A percentile compares a stretch with the other conserved stretches of the same genome.
These are phyloP conservation scores for Sparidentex hasta DNA, from an alignment of 2,797 vertebrate genomes.

Conservation along the genomic window DNA sequence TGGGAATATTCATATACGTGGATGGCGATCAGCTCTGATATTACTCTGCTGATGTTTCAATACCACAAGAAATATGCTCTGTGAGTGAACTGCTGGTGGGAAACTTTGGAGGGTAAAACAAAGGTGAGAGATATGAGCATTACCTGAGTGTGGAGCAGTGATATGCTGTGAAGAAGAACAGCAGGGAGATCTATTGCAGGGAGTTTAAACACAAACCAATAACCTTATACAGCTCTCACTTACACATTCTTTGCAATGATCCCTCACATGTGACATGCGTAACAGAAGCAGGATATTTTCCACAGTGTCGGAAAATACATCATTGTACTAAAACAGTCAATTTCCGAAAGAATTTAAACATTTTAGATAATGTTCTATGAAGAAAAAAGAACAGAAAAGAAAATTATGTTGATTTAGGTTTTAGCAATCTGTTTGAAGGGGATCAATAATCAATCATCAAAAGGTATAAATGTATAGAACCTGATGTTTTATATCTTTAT, in stretches of 20 bases:
- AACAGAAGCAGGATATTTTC: no score
- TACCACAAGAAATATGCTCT: conserved; percentile 17
- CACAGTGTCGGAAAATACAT: no score
- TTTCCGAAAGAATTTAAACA: no score
- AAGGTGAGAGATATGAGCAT: conserved; percentile 21
- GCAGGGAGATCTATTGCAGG: conserved; percentile 9
- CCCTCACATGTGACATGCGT: no score
- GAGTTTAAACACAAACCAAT: conserved; percentile 23
- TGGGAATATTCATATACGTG: conserved; percentile 31
- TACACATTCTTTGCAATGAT: neutral
- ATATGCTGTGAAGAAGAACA: conserved; percentile 40
- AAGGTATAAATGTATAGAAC: neutral
- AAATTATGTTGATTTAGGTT: neutral
- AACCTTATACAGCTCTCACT: neutral
- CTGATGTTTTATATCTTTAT: neutral
- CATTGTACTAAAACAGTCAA: no score
- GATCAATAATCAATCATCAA: neutral
- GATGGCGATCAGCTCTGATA: neutral
- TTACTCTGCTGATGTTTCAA: conserved; percentile 24
- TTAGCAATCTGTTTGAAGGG: conserved; percentile 1
- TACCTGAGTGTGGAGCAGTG: neutral
- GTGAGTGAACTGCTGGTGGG: neutral
- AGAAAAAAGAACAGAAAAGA: no score
- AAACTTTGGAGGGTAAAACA: conserved; percentile 22
- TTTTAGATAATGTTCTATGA: no score